These are phyloP conservation scores for Phania funesta DNA, from an alignment of 2,888 invertebrate genomes.

Conservation along the genomic window DNA sequence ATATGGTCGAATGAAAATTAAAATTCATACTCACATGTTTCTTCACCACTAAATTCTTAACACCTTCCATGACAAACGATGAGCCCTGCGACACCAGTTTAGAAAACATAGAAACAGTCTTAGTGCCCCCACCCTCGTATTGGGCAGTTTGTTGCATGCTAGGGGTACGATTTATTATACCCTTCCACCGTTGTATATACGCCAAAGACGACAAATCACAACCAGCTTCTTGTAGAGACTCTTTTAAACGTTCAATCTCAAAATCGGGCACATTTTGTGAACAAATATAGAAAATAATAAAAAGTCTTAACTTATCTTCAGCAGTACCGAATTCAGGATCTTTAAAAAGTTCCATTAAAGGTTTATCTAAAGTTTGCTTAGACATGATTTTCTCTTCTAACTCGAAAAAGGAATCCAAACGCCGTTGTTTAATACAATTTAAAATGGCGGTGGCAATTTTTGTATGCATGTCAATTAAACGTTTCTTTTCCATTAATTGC, in stretches of 20 bases:
- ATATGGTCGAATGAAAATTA: too few species aligned
- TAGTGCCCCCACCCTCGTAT: constrained; percentile 95
- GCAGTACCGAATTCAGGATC: constrained; percentile 93
- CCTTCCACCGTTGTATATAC: constrained; percentile 96
- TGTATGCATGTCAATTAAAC: constrained; percentile 99
- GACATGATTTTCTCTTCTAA: constrained; percentile 99
- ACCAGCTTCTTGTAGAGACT: constrained; percentile 88
- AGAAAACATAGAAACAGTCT: constrained; percentile 98
- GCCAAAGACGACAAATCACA: constrained; percentile 92
- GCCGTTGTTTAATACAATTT: constrained; percentile 91
- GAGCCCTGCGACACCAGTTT: constrained; percentile 98
- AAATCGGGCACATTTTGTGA: constrained; percentile 88
- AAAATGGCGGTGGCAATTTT: constrained; percentile 96
- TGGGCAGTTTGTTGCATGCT: constrained; percentile 85
- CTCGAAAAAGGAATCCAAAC: constrained; percentile 98
- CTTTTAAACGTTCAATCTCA: constrained; percentile 91
- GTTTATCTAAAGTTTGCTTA: constrained; percentile 89
- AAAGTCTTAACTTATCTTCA: constrained; percentile 95
- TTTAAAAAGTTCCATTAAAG: constrained; percentile 91
- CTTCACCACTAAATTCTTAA: constrained; percentile 98
- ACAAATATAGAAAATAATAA: constrained; percentile 95
- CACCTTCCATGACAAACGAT: constrained; percentile 99
- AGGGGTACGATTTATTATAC: constrained; percentile 78
- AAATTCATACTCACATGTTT: constrained; percentile 88
- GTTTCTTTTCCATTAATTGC: constrained; percentile 97